phyloP scores from a whole-genome alignment of 1,140 invertebrate genomes.

The Drosophila chauvacae region DNA sequence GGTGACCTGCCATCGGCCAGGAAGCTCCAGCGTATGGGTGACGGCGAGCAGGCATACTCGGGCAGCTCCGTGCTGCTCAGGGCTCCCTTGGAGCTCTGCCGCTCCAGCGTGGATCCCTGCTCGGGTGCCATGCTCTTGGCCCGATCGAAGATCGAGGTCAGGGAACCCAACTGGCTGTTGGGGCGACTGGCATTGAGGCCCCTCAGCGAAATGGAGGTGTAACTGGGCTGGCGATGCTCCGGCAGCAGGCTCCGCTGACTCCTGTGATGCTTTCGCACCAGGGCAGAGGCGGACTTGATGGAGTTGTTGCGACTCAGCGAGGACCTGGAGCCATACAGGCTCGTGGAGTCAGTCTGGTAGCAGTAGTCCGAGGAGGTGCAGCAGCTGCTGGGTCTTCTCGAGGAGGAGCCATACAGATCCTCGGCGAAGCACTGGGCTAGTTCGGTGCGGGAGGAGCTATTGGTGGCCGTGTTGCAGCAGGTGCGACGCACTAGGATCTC shows the following conservation, averaged over 20 bases:
- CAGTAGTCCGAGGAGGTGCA: conserved; percentile 83
- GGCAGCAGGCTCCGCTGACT: conserved; percentile 39
- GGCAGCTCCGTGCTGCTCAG: conserved; percentile 75
- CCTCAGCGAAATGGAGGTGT: conserved; percentile 76
- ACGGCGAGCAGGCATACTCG: conserved; percentile 81
- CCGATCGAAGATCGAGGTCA: conserved; percentile 80
- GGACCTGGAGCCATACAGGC: conserved; percentile 78
- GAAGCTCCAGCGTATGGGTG: conserved; percentile 83
- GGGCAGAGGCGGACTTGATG: conserved; percentile 78
- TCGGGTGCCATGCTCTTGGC: conserved; percentile 63
- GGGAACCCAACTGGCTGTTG: conserved; percentile 74
- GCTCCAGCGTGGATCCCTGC: conserved; percentile 70
- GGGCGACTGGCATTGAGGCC: conserved; percentile 74
- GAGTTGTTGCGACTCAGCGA: conserved; percentile 81
- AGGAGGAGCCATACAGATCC: conserved; percentile 74
- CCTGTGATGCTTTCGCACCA: conserved; percentile 68
- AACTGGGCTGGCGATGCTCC: conserved; percentile 78
- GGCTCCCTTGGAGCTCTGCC: conserved; percentile 74
- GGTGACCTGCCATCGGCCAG: conserved; percentile 78
- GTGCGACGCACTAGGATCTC: conserved; percentile 74
- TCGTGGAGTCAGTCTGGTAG: conserved; percentile 83
- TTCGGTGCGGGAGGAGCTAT: conserved; percentile 64
- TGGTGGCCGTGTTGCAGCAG: conserved; percentile 61
- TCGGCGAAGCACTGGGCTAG: conserved; percentile 80
- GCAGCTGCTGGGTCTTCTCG: conserved; percentile 72